Base-by-base conservation (phyloP, 2,888 invertebrate genomes). In the Drepanosiphum platanoidis region DNA sequence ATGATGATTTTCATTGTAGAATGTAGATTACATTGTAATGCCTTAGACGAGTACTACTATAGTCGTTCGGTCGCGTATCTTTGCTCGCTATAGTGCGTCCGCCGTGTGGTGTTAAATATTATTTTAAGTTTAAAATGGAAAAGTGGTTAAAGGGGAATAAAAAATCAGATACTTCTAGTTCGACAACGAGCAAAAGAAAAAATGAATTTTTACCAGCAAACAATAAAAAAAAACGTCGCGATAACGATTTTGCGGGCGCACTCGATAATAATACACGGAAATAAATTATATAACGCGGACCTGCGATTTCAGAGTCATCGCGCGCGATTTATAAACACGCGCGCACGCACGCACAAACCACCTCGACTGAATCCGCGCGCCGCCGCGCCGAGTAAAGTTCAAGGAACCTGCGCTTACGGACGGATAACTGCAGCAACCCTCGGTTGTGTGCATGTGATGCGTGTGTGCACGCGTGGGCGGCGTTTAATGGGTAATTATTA, bases 401-500 rank as follows among this genome's bases (percentile, higher is more conserved):
- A 72, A 72, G 42, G 42, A 72, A 42, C 72, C 42, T 8, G 42
- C 42, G 13, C n/a, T n/a, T n/a, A n/a, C 13, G 30, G 72, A 42
- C 72, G 42, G n/a, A 15, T 42, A 42, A 46, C 72, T 72, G n/a
- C n/a, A n/a, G n/a, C 30, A 72, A 71, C 42, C 42, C 72, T 30
- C 18, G 30, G 30, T 46, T 9, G 30, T 3, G 18, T 36, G 61
- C 30, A n/a, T 52, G 52, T 18, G 4, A 27, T 36, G 61, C 30
- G 27, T 52, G 52, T 5, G 22, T 42, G 68, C 79, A 4, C 34
- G 68, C 68, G 68, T 46, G 30, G 68, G 46, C 80, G 68, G 34
- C 80, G 80, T 80, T 80, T 80, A 80, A 80, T 80, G 80, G 68
- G 80, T 80, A 80, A 80, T 80, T 70, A 80, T 80, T 36, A 36